Evolutionary conservation across 1,140 invertebrate genomes (phyloP).

Genomic region (Lutraria rhynchaena): DNA sequence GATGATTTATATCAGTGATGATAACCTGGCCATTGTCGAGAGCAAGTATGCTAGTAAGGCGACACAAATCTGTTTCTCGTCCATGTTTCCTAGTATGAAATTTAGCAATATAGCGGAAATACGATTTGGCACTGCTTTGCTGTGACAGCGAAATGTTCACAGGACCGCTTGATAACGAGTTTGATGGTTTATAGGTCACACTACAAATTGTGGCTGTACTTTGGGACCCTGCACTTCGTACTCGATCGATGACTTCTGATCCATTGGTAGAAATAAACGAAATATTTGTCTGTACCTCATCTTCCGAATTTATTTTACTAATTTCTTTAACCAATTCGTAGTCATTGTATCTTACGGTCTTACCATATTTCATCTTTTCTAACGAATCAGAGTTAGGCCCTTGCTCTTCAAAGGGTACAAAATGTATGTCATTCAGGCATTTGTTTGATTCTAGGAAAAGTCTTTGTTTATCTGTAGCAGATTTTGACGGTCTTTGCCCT

Average conservation of each 20-base stretch:
- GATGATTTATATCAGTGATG: conserved; percentile 45
- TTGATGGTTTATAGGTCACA: conserved; percentile 39
- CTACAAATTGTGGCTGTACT: conserved; percentile 9
- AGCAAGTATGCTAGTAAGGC: conserved; percentile 17
- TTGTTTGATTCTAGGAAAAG: background rate
- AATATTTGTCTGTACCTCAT: no score
- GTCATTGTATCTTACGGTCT: conserved; percentile 24
- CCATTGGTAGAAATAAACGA: no score
- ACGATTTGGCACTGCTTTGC: conserved; percentile 8
- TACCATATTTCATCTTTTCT: background rate
- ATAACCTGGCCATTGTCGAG: conserved; percentile 44
- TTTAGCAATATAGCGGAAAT: conserved; percentile 25
- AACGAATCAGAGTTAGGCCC: conserved; percentile 7
- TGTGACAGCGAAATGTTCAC: conserved; percentile 3
- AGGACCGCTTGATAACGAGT: conserved; percentile 27
- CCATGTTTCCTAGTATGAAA: conserved; percentile 53
- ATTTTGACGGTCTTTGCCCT: conserved; percentile 9
- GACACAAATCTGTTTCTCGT: conserved; percentile 39
- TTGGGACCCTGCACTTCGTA: conserved; percentile 11
- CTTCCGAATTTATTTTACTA: conserved; percentile 6
- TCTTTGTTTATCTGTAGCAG: conserved; percentile 25
- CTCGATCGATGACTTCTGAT: background rate
- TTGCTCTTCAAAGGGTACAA: conserved; percentile 46
- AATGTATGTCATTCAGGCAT: conserved; percentile 37
- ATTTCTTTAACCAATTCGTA: conserved; percentile 46